Base-by-base conservation (phyloP, 2,888 invertebrate species). In the Chymomyza amoena region DNA sequence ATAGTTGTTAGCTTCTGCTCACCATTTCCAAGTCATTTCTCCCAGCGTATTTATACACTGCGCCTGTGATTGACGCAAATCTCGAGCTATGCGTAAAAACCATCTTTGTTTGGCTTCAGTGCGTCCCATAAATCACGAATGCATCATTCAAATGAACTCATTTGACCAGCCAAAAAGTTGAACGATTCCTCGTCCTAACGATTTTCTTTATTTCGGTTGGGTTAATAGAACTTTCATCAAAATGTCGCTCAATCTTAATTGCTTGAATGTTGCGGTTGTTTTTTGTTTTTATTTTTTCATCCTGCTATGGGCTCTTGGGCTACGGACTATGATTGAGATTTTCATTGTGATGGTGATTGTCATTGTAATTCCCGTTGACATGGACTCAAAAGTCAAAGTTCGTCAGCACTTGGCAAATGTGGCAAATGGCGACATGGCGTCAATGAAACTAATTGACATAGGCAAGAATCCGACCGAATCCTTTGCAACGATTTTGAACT, bases 231-330 rank as follows among this genome's bases (percentile, higher is more conserved):
- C 63, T 60, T 70, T 68, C 64, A 74, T 79, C 75, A 74, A 79
- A 81, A 72, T 71, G 70, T 70, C 69, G 57, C 70, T 75, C 69
- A 70, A 72, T 75, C 71, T 81, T 71, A 78, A 70, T 73, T 81
- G 72, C 62, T 66, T 64, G 65, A 62, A 66, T 69, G 67, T 54
- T 75, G 73, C 72, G 74, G 75, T 69, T 72, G 32, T 32, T 32
- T 32, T 32, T 32, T 28, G 3, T 28, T 3, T 32, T 32, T 32
- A 1, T 2, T 32, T 32, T 32, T 32, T 7, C 32, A 32, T 32
- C 32, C 7, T 32, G 32, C 7, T 32, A 6, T 32, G 9, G 10
- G 39, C 4, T 45, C 13, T 10, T 45, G 61, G 57, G 36, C 72
- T 70, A 61, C 68, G 73, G 13, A 45, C 39, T 45, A 45, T 13